Evolutionary conservation across 2,113 vertebrate genomes (phyloP).

Genomic region (Cairina moschata): DNA sequence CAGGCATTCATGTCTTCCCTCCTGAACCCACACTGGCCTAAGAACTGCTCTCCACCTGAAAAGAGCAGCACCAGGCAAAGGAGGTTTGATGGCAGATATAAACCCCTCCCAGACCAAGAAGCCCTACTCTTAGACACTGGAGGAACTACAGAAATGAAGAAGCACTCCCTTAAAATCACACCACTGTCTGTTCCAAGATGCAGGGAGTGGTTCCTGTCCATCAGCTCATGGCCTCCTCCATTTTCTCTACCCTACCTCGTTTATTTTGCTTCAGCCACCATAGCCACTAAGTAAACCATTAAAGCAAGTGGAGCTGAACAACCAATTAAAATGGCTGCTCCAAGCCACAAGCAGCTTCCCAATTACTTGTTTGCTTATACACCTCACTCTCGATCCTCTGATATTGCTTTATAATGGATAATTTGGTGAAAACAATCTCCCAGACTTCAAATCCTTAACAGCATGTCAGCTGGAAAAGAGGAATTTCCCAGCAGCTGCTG

Average conservation of each 20-base stretch:
- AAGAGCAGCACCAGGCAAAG: not conserved
- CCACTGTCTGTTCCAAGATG: not conserved
- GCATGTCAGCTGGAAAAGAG: not conserved
- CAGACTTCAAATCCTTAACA: not conserved
- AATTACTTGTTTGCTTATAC: not conserved
- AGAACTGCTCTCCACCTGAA: not conserved
- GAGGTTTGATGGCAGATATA: not conserved
- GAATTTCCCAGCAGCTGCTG: not conserved
- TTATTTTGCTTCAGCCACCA: not conserved
- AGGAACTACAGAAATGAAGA: not conserved
- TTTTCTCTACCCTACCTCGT: not conserved
- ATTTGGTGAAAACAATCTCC: not conserved
- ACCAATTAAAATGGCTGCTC: not conserved
- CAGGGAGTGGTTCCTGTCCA: not conserved
- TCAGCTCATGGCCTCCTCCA: not conserved
- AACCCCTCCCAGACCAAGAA: not conserved
- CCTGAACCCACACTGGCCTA: not conserved
- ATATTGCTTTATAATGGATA: not conserved
- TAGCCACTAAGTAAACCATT: not conserved
- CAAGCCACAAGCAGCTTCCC: not conserved
- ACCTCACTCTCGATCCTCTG: not conserved
- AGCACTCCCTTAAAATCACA: not conserved
- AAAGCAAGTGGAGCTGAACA: not conserved
- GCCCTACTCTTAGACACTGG: too few relatives aligned
- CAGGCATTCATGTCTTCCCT: not conserved